Evolutionary conservation across 1,140 invertebrate species (phyloP), one percentile per base, ranked within the genome.

Genomic region (Drosophila tani): DNA sequence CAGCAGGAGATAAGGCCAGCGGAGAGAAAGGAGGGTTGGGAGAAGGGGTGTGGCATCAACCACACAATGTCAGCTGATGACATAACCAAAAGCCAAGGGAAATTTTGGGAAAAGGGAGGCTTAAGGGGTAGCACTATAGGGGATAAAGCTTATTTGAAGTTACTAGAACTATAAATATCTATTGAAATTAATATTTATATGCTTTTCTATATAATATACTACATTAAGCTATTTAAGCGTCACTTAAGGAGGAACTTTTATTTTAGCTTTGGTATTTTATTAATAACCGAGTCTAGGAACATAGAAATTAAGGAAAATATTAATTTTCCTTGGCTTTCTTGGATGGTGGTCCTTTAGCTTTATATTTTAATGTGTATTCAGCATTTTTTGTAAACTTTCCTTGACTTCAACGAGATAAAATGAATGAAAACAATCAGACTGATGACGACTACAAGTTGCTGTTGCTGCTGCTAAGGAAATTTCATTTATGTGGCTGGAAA

Each of bases 401-500:
- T 19, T 29, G 41, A 40, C 47, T 41, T 27, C 51, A 50, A 60
- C 47, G 56, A 53, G 51, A 76, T 38, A 38, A 76, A 77, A 69
- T 56, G 49, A 77, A 60, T 60, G 46, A 41, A 75, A 75, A 66
- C 53, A 75, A 49, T 74, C 49, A 57, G 58, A 64, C 59, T 74
- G 62, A 67, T 58, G 69, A 60, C 41, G 21, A 59, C 65, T 15
- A 49, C 40, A 14, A 32, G 17, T 5, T 43, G n/a, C 17, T 63
- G 45, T 35, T 55, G 27, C 40, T 56, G 32, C 19, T 66, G 27
- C 62, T 19, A 14, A 27, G 53, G 45, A 74, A 74, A 74, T 70
- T 74, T 74, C 35, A 73, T 73, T 73, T 73, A 58, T 73, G 67
- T 60, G 60, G 75, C 75, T 68, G 53, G 43, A 73, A 81, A 81